Conservation (phyloP, 2,113 vertebrate species). For the Rhea pennata region DNA sequence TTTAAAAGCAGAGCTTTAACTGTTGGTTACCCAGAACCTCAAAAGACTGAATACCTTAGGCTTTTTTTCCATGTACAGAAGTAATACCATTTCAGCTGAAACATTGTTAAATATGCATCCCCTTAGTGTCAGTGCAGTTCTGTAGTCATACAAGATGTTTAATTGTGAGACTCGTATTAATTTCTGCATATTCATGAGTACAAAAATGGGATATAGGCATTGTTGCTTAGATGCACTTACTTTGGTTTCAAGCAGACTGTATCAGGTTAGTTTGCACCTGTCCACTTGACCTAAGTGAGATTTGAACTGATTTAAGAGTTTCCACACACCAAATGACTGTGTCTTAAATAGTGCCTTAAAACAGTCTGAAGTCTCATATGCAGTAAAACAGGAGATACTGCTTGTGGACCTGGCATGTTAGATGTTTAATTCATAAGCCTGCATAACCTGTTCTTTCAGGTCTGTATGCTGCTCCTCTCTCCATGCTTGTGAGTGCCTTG, state of each 20-base stretch:
- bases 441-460: background rate
- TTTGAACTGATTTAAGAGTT: background rate
- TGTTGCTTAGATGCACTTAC: background rate
- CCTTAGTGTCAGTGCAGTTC: background rate
- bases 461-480: background rate
- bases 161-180: background rate
- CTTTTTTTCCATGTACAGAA: background rate
- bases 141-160: background rate
- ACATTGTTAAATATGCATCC: background rate
- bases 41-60: background rate
- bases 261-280: background rate
- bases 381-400: background rate
- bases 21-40: background rate
- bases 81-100: background rate
- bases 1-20: background rate
- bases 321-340: background rate
- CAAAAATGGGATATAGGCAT: background rate
- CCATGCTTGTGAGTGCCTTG: rapidly evolving
- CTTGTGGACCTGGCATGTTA: background rate
- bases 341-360: background rate
- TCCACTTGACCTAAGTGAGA: background rate
- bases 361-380: background rate
- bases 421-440: background rate
- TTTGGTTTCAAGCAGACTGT: background rate
- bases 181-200: background rate